Conservation (phyloP, 2,113 vertebrate genomes). For the Gymnocephalus cernua region DNA sequence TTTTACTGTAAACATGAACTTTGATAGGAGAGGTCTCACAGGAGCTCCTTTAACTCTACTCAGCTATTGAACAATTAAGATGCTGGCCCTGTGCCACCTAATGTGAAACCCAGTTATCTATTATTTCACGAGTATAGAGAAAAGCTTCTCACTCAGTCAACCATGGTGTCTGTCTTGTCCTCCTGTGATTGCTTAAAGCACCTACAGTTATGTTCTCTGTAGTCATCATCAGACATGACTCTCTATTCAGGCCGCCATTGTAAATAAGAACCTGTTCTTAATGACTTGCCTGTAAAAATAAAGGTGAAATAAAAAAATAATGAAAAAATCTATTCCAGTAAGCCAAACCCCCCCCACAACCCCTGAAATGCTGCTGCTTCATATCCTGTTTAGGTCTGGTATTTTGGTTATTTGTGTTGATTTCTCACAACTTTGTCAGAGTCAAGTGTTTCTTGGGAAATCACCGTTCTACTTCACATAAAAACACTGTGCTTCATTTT, state of each 20-base stretch:
- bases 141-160: conserved; percentile 83
- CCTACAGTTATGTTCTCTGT: conserved; percentile 43
- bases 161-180: conserved; percentile 78
- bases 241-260: too few species aligned
- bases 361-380: neutral
- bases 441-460: neutral
- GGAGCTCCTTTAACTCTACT: conserved; percentile 39
- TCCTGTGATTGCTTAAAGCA: conserved; percentile 56
- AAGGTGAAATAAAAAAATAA: too few species aligned
- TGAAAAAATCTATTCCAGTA: too few species aligned
- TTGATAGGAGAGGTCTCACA: conserved; percentile 44
- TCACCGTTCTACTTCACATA: too few species aligned
- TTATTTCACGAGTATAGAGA: conserved; percentile 85
- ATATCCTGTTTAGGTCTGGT: neutral
- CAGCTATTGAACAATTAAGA: conserved; percentile 65
- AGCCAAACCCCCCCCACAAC: neutral
- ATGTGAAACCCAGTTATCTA: conserved; percentile 85
- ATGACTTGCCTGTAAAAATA: too few species aligned
- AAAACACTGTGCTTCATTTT: neutral
- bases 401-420: neutral
- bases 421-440: neutral
- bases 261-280: too few species aligned
- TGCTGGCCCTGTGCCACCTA: conserved; percentile 76
- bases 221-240: conserved; percentile 46
- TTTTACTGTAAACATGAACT: conserved; percentile 64